phyloP scores from a whole-genome alignment of 2,113 vertebrate genomes.

The Plecotus auritus region DNA sequence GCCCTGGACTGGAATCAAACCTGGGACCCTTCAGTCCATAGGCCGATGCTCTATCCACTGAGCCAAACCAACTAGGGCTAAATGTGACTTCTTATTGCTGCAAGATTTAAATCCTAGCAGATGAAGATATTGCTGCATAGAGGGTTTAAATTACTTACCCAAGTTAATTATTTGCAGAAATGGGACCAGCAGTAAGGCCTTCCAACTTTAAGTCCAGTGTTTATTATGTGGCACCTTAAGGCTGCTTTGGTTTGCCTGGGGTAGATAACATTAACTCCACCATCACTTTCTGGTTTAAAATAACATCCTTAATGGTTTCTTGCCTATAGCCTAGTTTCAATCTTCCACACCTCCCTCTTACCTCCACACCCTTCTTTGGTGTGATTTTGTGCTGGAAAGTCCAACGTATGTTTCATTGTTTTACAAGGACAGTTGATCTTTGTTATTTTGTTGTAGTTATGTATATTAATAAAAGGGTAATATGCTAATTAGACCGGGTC shows the following conservation, averaged over 20 bases:
- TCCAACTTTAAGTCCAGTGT: neutral
- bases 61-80: neutral
- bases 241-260: neutral
- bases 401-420: neutral
- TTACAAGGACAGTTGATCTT: neutral
- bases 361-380: neutral
- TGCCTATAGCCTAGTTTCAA: neutral
- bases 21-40: no score
- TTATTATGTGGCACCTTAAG: neutral
- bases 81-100: neutral
- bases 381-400: neutral
- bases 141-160: neutral
- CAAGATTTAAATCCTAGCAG: neutral
- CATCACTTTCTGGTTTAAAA: slow-evolving; percentile 31
- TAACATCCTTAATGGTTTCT: neutral
- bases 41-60: no score
- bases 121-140: neutral
- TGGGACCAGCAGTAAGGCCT: neutral
- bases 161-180: neutral
- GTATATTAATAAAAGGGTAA: no score
- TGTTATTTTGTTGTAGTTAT: neutral
- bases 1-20: no score
- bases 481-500: no score
- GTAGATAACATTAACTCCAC: neutral
- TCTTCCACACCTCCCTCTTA: neutral